Evolutionary conservation across 2,113 vertebrate genomes (phyloP).

Genomic region (Silurus glanis): DNA sequence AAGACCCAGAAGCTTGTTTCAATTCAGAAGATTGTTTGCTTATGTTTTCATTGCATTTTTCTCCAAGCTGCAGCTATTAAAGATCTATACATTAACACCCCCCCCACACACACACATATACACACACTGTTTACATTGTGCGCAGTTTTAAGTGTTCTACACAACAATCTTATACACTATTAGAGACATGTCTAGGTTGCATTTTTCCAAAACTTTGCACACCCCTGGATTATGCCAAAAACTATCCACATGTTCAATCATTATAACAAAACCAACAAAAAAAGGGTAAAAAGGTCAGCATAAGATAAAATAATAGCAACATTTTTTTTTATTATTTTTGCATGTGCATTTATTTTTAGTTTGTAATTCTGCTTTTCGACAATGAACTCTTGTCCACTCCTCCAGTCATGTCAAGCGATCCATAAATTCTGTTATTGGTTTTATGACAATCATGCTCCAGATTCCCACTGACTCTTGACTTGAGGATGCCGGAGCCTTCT

Average conservation of each 20-base stretch:
- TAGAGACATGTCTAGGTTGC: neutral
- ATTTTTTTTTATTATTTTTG: neutral
- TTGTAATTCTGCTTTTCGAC: neutral
- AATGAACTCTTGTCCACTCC: neutral
- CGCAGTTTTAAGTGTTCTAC: neutral
- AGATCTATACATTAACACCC: neutral
- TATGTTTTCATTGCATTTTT: neutral
- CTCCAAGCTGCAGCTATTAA: neutral
- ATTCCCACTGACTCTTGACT: neutral
- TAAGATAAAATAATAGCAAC: neutral
- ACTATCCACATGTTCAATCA: neutral
- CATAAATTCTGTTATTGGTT: neutral
- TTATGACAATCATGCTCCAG: neutral
- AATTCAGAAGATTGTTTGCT: neutral
- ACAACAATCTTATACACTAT: neutral
- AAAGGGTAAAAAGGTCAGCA: neutral
- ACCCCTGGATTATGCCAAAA: neutral
- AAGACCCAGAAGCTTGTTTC: neutral
- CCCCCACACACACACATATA: too few relatives aligned
- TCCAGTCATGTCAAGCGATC: neutral
- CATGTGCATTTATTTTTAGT: too few relatives aligned
- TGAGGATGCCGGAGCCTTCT: neutral
- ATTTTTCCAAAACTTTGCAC: neutral
- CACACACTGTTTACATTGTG: neutral
- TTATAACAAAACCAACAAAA: neutral